Base-by-base conservation (phyloP, 1,140 invertebrate species). In the Papilio xuthus region DNA sequence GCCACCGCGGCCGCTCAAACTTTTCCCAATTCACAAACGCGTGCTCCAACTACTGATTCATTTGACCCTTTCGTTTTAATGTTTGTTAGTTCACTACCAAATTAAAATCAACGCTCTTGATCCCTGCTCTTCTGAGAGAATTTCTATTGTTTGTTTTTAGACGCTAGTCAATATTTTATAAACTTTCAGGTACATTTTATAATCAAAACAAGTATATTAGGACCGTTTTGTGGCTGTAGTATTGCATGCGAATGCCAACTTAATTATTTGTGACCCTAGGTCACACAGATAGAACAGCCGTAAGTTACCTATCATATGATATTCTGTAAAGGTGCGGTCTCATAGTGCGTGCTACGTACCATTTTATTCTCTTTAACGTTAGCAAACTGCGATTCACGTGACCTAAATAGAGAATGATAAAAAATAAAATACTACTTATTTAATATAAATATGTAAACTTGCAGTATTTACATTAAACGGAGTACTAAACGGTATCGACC, bases 61-160 rank as follows among this genome's bases (percentile, higher is more conserved):
- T 73, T 73, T 47, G 12, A 73, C 71, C 71, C 42, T 73, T 73
- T 73, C 37, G 41, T 73, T 73, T 73, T 73, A 73, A 73, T 73
- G 71, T 73, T 73, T 73, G 37, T 73, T 44, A 73, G 71, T 73
- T 73, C 12, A 23, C n/a, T 26, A 47, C 42, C n/a, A 73, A 42
- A 47, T 73, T 47, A 73, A 73, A 73, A 73, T 73, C 71, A 73
- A 13, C 20, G 42, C 20, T 44, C 18, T 23, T 73, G 60, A 67
- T 28, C 60, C 60, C 0, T 26, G 71, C 12, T 73, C 10, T 47
- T 26, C 69, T 71, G 32, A n/a, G n/a, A 71, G 37, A 1, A 71
- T 71, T 71, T 71, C 13, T 28, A 67, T 67, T 28, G 60, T 63
- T 63, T 32, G 26, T 28, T 28, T 67, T 15, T 67, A 28, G 9